A percentile compares a stretch with the other conserved stretches of the same genome.
These are phyloP conservation scores for Alfaro cultratus DNA, from an alignment of 2,797 vertebrate genomes.

Conservation along the genomic window DNA sequence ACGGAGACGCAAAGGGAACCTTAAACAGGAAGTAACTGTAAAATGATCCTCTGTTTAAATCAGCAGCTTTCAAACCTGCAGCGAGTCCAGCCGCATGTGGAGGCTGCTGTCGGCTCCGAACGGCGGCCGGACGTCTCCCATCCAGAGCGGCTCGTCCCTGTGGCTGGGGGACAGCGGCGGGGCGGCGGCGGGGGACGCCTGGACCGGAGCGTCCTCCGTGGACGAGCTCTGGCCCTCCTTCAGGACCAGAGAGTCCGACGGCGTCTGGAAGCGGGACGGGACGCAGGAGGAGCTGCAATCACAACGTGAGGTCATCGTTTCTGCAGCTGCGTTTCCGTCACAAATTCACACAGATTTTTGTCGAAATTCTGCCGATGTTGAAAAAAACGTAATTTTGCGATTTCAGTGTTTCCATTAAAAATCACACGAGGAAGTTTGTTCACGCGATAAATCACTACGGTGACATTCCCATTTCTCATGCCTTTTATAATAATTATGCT, in stretches of 20 bases:
- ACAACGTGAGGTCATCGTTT: neutral
- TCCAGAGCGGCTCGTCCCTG: constrained; percentile 40
- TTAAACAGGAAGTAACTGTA: no score
- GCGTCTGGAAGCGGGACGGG: constrained; percentile 91
- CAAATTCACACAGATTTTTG: no score
- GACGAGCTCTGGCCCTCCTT: constrained; percentile 86
- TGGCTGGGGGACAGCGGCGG: constrained; percentile 58
- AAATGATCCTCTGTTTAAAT: neutral
- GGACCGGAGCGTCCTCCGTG: constrained; percentile 67
- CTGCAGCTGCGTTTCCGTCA: no score
- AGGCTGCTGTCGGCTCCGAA: constrained; percentile 75
- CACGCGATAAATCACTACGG: no score
- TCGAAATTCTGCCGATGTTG: no score
- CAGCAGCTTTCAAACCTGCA: constrained; percentile 75
- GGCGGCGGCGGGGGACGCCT: constrained; percentile 74
- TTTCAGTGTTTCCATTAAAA: no score
- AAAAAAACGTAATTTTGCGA: no score
- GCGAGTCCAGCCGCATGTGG: constrained; percentile 79
- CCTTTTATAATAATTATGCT: no score
- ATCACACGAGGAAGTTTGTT: no score
- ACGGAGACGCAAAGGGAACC: neutral
- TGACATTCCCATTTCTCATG: no score
- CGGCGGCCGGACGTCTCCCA: constrained; percentile 67
- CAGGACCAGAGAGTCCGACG: constrained; percentile 87
- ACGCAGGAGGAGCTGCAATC: constrained; percentile 86